A percentile compares a stretch with the other conserved stretches of the same genome.
phyloP scores from a whole-genome alignment of 2,797 vertebrate genomes.

The Bovichtus variegatus region DNA sequence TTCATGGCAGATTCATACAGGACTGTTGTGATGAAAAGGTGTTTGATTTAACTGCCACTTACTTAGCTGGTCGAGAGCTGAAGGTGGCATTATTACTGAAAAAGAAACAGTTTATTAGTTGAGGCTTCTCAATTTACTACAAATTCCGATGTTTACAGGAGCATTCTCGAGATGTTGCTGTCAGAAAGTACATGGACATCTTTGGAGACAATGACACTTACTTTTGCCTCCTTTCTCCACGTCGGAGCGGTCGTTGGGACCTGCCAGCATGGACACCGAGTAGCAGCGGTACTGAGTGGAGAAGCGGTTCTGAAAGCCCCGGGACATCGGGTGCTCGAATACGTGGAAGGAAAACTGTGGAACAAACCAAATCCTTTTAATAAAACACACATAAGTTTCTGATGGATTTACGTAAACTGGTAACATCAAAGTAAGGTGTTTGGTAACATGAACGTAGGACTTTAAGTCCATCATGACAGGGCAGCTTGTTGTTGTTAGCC shows the following conservation, averaged over 20 bases:
- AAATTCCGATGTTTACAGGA: background rate
- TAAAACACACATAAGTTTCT: accelerated
- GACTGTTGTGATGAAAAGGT: background rate
- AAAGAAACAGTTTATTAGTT: background rate
- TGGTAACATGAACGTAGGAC: accelerated
- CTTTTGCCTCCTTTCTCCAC: constrained; percentile 99
- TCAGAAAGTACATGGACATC: background rate
- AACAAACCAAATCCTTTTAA: background rate
- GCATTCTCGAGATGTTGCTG: background rate
- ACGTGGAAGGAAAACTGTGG: constrained; percentile 87
- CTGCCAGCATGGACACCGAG: constrained; percentile 97
- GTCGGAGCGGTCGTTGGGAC: constrained; percentile 98
- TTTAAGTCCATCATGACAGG: constrained; percentile 62
- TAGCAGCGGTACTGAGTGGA: constrained; percentile 99
- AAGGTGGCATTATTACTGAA: constrained; percentile 98
- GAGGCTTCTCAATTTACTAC: background rate
- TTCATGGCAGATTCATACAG: background rate
- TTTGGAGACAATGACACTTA: constrained; percentile 58
- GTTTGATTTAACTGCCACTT: constrained; percentile 80
- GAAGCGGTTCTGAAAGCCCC: constrained; percentile 97
- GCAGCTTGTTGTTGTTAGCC: constrained; percentile 68
- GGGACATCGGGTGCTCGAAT: constrained; percentile 92
- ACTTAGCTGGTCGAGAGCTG: constrained; percentile 98
- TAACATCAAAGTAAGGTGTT: background rate
- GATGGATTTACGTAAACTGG: accelerated